Evolutionary conservation across 1,140 invertebrate species (phyloP).

Genomic region (Plodia interpunctella): DNA sequence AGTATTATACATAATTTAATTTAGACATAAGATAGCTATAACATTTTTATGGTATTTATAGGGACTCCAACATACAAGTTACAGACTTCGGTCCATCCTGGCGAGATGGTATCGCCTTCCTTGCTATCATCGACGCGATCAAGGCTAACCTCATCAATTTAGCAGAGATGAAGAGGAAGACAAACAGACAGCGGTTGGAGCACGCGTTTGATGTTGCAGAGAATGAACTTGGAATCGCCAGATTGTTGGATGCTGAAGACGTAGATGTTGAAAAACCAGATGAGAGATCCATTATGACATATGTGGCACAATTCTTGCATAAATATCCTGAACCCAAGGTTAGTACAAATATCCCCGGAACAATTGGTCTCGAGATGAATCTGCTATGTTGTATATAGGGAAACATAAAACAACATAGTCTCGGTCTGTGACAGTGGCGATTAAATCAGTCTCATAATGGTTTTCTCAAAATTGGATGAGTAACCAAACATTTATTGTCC

Average conservation of each 20-base stretch:
- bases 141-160: constrained; percentile 95
- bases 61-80: constrained; percentile 91
- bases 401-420: no score
- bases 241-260: constrained; percentile 96
- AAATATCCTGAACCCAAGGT: constrained; percentile 92
- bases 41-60: constrained; percentile 54
- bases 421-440: no score
- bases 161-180: constrained; percentile 85
- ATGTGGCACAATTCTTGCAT: constrained; percentile 98
- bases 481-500: no score
- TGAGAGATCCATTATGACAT: constrained; percentile 99
- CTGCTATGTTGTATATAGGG: no score
- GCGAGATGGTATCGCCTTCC: constrained; percentile 97
- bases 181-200: constrained; percentile 90
- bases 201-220: constrained; percentile 97
- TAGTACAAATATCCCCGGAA: constrained; percentile 12
- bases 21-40: no score
- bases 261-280: constrained; percentile 98
- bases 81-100: constrained; percentile 97
- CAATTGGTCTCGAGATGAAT: not conserved
- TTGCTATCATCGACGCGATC: constrained; percentile 97
- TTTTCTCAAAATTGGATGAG: no score
- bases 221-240: constrained; percentile 93
- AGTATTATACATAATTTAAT: no score
- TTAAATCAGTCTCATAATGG: no score